These are phyloP conservation scores for Hirudo medicinalis DNA, from an alignment of 1,140 invertebrate species.

Conservation along the genomic window DNA sequence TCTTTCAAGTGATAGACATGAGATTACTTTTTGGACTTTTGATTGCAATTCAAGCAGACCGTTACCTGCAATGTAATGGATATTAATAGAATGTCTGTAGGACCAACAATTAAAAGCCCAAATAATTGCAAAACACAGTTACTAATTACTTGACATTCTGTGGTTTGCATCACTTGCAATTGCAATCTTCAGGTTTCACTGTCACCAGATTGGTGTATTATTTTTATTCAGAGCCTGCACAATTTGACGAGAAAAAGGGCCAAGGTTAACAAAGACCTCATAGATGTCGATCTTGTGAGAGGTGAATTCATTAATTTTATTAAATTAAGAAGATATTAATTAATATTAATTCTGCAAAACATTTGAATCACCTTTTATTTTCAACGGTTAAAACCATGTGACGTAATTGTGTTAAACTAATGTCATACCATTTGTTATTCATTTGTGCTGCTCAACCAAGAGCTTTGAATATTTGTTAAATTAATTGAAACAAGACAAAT, in stretches of 20 bases:
- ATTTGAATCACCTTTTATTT: too few relatives aligned
- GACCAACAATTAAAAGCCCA: background rate
- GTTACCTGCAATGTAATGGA: background rate
- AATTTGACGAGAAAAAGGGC: constrained; percentile 72
- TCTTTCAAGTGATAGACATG: too few relatives aligned
- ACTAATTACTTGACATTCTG: background rate
- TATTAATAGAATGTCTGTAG: background rate
- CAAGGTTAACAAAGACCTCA: constrained; percentile 76
- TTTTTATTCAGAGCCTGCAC: constrained; percentile 53
- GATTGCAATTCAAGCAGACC: too few relatives aligned
- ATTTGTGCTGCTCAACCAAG: too few relatives aligned
- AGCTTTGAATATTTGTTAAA: too few relatives aligned
- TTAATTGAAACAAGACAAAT: too few relatives aligned
- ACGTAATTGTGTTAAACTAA: too few relatives aligned
- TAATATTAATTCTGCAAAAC: too few relatives aligned
- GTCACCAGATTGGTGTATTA: constrained; percentile 1
- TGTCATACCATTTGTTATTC: too few relatives aligned
- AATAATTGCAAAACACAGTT: background rate
- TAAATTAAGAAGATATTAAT: too few relatives aligned
- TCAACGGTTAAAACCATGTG: too few relatives aligned
- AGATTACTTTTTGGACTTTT: too few relatives aligned
- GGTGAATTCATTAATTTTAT: constrained; percentile 37
- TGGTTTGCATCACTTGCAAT: background rate
- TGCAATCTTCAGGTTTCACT: background rate
- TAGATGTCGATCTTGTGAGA: constrained; percentile 86